A percentile compares a stretch with the other conserved stretches of the same genome.
These are phyloP conservation scores for Bothrops jararaca DNA, from an alignment of 2,113 vertebrate genomes.

Conservation along the genomic window DNA sequence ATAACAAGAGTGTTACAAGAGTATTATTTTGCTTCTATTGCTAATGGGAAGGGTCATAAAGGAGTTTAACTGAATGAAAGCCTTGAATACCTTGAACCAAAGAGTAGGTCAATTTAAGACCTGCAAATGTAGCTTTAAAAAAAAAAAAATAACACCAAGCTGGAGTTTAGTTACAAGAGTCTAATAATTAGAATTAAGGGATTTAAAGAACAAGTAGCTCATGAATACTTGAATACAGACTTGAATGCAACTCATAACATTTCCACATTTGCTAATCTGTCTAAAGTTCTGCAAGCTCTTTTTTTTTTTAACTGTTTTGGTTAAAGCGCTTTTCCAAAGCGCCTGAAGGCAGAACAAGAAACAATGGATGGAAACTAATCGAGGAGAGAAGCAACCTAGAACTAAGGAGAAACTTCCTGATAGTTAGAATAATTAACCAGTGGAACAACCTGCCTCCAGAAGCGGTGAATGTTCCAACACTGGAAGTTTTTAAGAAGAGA, in stretches of 20 bases:
- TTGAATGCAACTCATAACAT: background rate
- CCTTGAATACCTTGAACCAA: background rate
- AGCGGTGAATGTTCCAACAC: no score
- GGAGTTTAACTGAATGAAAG: background rate
- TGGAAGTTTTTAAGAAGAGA: no score
- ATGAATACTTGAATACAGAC: background rate
- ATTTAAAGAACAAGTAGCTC: background rate
- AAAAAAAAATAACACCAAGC: background rate
- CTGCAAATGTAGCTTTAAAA: background rate
- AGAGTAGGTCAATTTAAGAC: background rate
- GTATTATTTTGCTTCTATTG: background rate
- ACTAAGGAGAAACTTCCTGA: no score
- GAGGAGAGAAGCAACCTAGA: no score
- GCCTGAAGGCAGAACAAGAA: no score
- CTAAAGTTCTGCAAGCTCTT: background rate
- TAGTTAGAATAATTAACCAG: no score
- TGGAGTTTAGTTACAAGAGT: background rate
- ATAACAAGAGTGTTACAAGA: background rate
- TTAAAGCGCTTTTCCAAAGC: background rate
- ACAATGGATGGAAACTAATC: no score
- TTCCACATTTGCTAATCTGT: background rate
- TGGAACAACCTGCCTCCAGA: no score
- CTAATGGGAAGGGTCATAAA: background rate
- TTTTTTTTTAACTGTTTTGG: background rate
- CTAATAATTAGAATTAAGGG: background rate